Percentiles rank a stretch among this genome's conserved stretches.
Conservation (phyloP, 2,797 vertebrate species). For the Poliocrania exsul region DNA sequence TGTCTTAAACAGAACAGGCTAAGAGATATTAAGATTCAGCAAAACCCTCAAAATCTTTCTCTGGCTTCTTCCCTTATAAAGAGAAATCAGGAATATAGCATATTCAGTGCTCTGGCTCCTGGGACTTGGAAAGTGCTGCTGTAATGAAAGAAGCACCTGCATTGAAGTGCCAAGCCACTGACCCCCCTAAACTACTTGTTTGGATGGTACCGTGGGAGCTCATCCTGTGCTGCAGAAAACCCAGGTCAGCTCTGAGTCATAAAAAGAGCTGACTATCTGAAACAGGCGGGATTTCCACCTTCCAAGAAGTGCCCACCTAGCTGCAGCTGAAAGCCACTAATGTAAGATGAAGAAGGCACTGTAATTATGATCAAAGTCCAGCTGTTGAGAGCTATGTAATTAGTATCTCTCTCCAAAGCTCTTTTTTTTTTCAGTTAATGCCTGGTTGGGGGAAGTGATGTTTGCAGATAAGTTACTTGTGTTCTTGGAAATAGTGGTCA, state of each 20-base stretch:
- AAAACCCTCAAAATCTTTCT: background rate
- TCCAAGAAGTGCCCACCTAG: conserved; percentile 57
- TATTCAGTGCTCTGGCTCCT: background rate
- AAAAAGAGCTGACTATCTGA: background rate
- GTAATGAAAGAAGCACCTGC: background rate
- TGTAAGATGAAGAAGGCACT: conserved; percentile 60
- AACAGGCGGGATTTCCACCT: conserved; percentile 52
- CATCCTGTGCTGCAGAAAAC: background rate
- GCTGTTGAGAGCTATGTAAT: conserved; percentile 68
- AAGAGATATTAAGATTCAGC: background rate
- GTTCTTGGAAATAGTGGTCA: conserved; percentile 74
- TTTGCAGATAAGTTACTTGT: conserved; percentile 74
- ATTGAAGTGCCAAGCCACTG: background rate
- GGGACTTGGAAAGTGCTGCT: background rate
- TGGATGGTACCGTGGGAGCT: background rate
- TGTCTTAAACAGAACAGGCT: background rate
- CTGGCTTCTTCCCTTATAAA: background rate
- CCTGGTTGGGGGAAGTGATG: conserved; percentile 50
- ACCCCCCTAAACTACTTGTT: background rate
- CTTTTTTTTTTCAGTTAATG: conserved; percentile 57
- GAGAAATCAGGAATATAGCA: background rate
- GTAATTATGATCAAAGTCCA: conserved; percentile 81
- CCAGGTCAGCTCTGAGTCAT: conserved; percentile 13
- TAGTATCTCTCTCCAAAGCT: conserved; percentile 56
- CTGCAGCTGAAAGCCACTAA: conserved; percentile 65